Evolutionary conservation across 2,888 invertebrate species (phyloP).

Genomic region (Rotaria sp.): DNA sequence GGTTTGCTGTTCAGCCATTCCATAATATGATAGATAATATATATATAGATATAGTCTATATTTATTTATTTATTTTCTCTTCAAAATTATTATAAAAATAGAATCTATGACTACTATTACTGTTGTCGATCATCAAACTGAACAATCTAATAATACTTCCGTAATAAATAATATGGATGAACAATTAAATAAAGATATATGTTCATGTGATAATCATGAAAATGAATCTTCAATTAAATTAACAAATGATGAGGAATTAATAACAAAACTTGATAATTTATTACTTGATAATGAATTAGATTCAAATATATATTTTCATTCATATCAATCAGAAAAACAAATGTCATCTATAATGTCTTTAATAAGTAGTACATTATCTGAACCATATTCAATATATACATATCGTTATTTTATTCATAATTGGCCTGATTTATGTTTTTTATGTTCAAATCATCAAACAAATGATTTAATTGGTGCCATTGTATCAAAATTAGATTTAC

Average conservation of each 20-base stretch:
- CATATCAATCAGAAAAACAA: conserved; percentile 31
- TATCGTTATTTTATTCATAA: conserved; percentile 99
- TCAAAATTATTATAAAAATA: neutral
- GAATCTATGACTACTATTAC: neutral
- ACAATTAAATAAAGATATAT: neutral
- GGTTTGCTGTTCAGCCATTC: too few species aligned
- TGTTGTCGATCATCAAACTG: neutral
- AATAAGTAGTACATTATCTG: conserved; percentile 95
- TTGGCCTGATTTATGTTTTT: conserved; percentile 96
- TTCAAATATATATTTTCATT: neutral
- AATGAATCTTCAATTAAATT: neutral
- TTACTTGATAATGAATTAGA: neutral
- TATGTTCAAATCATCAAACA: conserved; percentile 61
- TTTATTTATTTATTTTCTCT: too few species aligned
- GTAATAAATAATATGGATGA: neutral
- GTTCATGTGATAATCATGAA: neutral
- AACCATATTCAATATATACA: conserved; percentile 99
- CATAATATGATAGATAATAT: too few species aligned
- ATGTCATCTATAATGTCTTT: conserved; percentile 74
- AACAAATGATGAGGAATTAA: neutral
- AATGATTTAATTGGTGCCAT: conserved; percentile 89
- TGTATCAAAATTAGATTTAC: conserved; percentile 89
- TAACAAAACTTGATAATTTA: neutral
- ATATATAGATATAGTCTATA: too few species aligned
- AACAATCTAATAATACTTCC: neutral